Evolutionary conservation across 2,113 vertebrate species (phyloP), one percentile per base, ranked within the genome.

Genomic region (Otus sunia): DNA sequence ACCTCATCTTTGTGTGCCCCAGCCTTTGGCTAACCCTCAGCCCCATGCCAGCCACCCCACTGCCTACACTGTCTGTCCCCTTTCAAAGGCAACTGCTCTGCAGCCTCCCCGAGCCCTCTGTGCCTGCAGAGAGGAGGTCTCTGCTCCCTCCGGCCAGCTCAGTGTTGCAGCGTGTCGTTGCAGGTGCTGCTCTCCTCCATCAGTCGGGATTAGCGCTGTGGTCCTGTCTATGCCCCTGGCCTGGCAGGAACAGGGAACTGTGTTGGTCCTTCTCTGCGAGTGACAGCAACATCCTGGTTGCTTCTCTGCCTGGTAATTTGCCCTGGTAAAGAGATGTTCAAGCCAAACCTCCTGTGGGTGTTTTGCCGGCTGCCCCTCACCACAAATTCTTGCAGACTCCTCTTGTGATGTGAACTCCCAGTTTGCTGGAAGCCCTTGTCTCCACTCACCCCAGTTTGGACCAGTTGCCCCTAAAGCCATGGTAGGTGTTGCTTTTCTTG

Each of bases 131-230:
- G n/a, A 29, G 59, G 34, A 68, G 79, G 32, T 64, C 49, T 78
- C 69, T 55, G 43, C 0, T 0, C 39, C 34, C 62, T 45, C 34
- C 0, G 3, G 43, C 32, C 3, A 0, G 45, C 50, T 76, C 62
- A 2, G 43, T 4, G 10, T 4, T 20, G 47, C 68, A 12, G 55
- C 2, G 55, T 60, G 45, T 47, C 3, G 49, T 30, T 93, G 92
- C 83, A 96, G 76, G 72, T 71, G 9, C 94, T 68, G 64, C 73
- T 72, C 55, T 63, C 64, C 56, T 89, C 76, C 75, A 8, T 86
- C 69, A 16, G 8, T 1, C 0, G 1, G 56, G 60, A 47, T 75
- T 47, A 89, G 84, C 2, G 1, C 87, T 89, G 73, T 84, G 64
- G 9, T 72, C 78, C 78, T 87, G 63, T 21, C 69, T 64, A 2